These are phyloP conservation scores for Psittacula derbiana DNA, from an alignment of 2,797 vertebrate genomes.

Conservation along the genomic window DNA sequence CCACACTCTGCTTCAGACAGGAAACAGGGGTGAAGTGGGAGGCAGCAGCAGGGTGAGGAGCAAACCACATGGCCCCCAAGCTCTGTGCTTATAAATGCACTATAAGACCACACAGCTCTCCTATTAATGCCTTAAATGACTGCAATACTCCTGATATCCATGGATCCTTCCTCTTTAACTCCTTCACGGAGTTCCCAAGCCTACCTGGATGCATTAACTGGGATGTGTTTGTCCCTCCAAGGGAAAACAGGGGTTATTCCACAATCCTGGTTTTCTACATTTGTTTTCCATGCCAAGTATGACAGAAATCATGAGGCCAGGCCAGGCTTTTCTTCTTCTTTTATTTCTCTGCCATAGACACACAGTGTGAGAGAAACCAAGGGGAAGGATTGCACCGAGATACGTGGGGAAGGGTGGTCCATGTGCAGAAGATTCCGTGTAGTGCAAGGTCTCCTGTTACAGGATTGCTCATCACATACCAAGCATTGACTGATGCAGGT, in stretches of 20 bases:
- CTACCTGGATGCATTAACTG: not conserved
- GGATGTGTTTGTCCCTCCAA: not conserved
- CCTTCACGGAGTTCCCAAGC: rapidly evolving
- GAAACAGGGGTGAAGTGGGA: not conserved
- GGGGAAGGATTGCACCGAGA: not conserved
- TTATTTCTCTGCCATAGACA: constrained; percentile 7
- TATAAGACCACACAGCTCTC: not conserved
- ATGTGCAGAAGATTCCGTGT: not conserved
- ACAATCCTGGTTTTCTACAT: not conserved
- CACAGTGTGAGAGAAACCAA: not conserved
- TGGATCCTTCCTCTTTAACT: not conserved
- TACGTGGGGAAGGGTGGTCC: rapidly evolving
- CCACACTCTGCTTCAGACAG: rapidly evolving
- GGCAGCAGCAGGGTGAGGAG: not conserved
- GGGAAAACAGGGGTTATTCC: not conserved
- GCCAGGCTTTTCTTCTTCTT: not conserved
- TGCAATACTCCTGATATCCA: not conserved
- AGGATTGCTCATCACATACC: not conserved
- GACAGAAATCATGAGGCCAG: not conserved
- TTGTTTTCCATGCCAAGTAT: not conserved
- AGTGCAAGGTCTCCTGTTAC: not conserved
- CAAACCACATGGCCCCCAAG: not conserved
- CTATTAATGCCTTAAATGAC: not conserved
- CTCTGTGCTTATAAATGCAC: not conserved
- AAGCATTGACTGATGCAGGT: not conserved